Evolutionary conservation across 2,797 vertebrate genomes (phyloP).

Genomic region (Cottoperca gobio): DNA sequence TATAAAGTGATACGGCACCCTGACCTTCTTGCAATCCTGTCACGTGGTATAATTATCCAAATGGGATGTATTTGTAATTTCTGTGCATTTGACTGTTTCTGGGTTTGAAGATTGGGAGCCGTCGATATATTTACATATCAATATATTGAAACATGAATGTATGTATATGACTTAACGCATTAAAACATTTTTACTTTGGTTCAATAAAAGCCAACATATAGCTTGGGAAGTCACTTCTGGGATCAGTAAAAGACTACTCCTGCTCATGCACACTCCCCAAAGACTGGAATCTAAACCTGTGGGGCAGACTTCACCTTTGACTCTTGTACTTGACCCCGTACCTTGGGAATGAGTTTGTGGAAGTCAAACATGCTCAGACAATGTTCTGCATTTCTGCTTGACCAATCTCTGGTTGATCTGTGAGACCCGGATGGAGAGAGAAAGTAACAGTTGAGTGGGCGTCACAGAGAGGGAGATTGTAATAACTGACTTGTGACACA

Average conservation of each 20-base stretch:
- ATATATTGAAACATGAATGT: neutral
- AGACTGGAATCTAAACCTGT: constrained; percentile 72
- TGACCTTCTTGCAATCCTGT: constrained; percentile 35
- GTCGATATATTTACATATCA: too few relatives aligned
- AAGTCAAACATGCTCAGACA: constrained; percentile 75
- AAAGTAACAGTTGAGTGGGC: neutral
- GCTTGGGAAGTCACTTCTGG: neutral
- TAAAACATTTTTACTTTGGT: neutral
- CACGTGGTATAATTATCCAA: constrained; percentile 39
- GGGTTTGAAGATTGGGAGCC: neutral
- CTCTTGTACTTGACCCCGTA: constrained; percentile 84
- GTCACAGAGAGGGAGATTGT: constrained; percentile 10
- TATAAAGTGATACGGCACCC: constrained; percentile 56
- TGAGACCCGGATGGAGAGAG: constrained; percentile 9
- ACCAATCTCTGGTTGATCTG: constrained; percentile 56
- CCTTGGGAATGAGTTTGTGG: constrained; percentile 75
- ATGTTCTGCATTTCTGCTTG: constrained; percentile 71
- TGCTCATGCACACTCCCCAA: constrained; percentile 8
- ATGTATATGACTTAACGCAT: neutral
- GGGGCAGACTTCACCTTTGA: constrained; percentile 79
- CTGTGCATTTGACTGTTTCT: constrained; percentile 1
- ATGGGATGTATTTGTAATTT: constrained; percentile 9
- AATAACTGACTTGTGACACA: constrained; percentile 32
- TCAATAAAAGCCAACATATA: neutral
- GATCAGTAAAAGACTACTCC: neutral